Base-by-base conservation (phyloP, 2,888 invertebrate genomes). In the Argyresthia albistria region DNA sequence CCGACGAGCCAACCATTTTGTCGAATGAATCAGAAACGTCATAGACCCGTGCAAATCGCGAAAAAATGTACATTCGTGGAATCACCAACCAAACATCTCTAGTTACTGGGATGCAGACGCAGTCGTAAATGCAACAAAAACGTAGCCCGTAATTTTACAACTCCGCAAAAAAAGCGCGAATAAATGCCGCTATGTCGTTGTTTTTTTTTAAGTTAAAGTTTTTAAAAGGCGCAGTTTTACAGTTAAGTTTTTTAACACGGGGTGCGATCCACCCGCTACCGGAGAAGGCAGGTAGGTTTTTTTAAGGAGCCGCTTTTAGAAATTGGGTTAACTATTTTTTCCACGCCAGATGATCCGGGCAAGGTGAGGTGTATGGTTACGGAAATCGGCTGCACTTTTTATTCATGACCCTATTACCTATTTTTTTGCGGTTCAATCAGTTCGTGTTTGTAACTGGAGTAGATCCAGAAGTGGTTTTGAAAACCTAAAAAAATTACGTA, bases 361-460 rank as follows among this genome's bases (percentile, higher is more conserved):
- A 80, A 84, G 83, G 84, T 81, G 80, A 80, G 74, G 83, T 78
- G 70, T 86, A 73, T 67, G 66, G 82, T 86, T 87, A 84, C 86
- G 87, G 87, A 81, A 84, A 82, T 82, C 71, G 62, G 69, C 65
- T 65, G 65, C 73, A 80, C 47, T 78, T 80, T 74, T 72, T 64
- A 51, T 55, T 54, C 60, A 67, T 73, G 78, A 78, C 79, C 83
- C 79, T 78, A 81, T 82, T 84, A 80, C 42, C 49, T 42, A 66
- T 73, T 77, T 76, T 77, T 70, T 56, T 54, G 57, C 8, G 54
- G 71, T 71, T 11, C 15, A 14, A 15, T n/a, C 25, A 4, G 12
- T 12, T n/a, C 10, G 48, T 48, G 10, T 14, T 37, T 37, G 14
- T 57, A 58, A 57, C 51, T 57, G 55, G 48, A 53, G 56, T 55